Evolutionary conservation across 2,113 vertebrate genomes (phyloP).

Genomic region (Micronisus gabar): DNA sequence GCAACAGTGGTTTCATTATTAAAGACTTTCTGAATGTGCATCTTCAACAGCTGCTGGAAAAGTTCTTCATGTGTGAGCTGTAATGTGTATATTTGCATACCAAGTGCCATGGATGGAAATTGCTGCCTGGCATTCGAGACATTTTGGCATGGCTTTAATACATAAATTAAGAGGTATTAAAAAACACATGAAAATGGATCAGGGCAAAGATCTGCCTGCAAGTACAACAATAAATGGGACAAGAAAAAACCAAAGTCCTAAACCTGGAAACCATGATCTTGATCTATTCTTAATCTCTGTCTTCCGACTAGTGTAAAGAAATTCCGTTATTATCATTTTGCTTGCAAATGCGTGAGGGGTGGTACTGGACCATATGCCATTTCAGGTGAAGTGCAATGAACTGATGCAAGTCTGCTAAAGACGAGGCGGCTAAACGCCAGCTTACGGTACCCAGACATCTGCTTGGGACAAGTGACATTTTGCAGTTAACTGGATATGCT

Average conservation of each 20-base stretch:
- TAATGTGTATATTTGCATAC: background rate
- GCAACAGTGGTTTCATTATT: constrained; percentile 11
- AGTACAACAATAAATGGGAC: background rate
- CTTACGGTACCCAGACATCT: background rate
- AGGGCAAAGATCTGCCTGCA: background rate
- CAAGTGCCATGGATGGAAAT: background rate
- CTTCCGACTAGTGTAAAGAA: background rate
- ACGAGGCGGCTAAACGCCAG: background rate
- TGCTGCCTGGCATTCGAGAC: background rate
- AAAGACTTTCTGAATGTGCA: constrained; percentile 7
- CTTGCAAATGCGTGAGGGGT: background rate
- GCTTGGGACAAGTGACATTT: constrained; percentile 1
- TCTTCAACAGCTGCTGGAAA: constrained; percentile 36
- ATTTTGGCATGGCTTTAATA: background rate
- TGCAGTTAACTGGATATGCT: background rate
- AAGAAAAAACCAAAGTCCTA: background rate
- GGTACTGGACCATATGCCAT: background rate
- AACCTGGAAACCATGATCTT: background rate
- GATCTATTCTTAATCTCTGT: background rate
- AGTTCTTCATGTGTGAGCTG: constrained; percentile 37
- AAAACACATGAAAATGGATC: background rate
- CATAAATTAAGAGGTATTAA: background rate
- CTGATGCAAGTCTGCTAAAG: background rate
- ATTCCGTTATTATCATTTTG: background rate
- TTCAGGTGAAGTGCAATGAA: background rate